Conservation (phyloP, 1,140 invertebrate genomes). For the Ephestia elutella region DNA sequence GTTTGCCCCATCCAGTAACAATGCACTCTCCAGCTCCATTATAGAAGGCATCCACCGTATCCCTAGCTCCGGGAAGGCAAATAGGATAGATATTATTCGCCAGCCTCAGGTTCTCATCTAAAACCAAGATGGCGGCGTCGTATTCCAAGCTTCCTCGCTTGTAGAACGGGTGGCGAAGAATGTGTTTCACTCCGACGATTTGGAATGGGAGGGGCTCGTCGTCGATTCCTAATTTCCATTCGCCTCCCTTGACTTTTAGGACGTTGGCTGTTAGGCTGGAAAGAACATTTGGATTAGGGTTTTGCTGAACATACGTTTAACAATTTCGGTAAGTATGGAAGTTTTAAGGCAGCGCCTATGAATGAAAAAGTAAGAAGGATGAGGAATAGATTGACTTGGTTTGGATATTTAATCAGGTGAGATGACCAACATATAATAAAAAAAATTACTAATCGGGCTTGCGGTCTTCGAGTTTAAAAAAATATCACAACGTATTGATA, state of each 20-base stretch:
- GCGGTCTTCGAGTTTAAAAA: too few relatives aligned
- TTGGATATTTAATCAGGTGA: too few relatives aligned
- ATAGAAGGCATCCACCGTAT: constrained; percentile 60
- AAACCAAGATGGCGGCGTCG: constrained; percentile 83
- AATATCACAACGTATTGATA: too few relatives aligned
- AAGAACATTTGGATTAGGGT: background rate
- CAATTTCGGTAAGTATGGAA: background rate
- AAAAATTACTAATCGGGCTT: too few relatives aligned
- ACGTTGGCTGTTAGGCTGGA: constrained; percentile 75
- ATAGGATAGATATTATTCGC: constrained; percentile 82
- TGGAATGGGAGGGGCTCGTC: constrained; percentile 87
- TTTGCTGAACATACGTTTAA: background rate
- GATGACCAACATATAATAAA: too few relatives aligned
- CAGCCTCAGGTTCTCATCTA: constrained; percentile 78
- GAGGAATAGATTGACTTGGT: too few relatives aligned
- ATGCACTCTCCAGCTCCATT: constrained; percentile 78
- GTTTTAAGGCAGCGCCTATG: too few relatives aligned
- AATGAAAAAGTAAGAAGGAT: too few relatives aligned
- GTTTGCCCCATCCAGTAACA: constrained; percentile 88
- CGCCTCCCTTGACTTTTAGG: constrained; percentile 83
- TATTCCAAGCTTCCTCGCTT: constrained; percentile 76
- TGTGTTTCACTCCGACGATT: constrained; percentile 80
- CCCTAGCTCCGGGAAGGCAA: constrained; percentile 76
- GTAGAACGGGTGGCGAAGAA: constrained; percentile 83
- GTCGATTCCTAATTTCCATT: constrained; percentile 88